Evolutionary conservation across 2,888 invertebrate genomes (phyloP), one percentile per base, ranked within the genome.

Genomic region (Brachylomia viminalis): DNA sequence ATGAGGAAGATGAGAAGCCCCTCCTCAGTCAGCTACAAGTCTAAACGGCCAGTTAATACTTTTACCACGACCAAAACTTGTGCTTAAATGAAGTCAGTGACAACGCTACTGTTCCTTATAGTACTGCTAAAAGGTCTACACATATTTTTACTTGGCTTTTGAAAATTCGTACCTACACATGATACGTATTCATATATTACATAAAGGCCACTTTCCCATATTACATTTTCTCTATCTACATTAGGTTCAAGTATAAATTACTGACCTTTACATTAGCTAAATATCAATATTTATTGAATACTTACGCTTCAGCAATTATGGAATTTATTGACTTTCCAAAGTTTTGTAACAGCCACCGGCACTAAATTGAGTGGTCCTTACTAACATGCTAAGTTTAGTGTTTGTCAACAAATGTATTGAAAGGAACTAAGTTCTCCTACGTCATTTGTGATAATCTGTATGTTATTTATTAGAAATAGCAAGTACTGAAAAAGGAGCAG

Each of bases 321-420:
- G 23, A 76, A 66, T 76, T 66, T 76, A 76, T 76, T 66, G 64
- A 8, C 0, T 15, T 23, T 56, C 54, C 54, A 17, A 82, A 79
- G 65, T 79, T 74, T 45, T 33, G 59, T 54, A 61, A 54, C 30
- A 59, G 65, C 10, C 23, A 7, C 42, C 42, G 33, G 54, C 52
- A 42, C 42, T 75, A 77, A 79, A 79, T 56, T 64, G 13, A n/a
- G 47, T 49, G 11, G 38, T 33, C 17, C 6, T 30, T 17, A 79
- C 42, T 79, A 42, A 76, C 59, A 61, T 56, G 27, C 23, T 56
- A 11, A 61, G 33, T 66, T 79, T 45, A 82, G 47, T 82, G 42
- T 42, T 67, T 42, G 38, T 61, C 66, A 61, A 66, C 61, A 56
- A 54, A 33, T 59, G n/a, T 59, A 33, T 33, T 33, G 8, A 33